phyloP scores from a whole-genome alignment of 2,113 vertebrate species.

The Prionailurus viverrinus region DNA sequence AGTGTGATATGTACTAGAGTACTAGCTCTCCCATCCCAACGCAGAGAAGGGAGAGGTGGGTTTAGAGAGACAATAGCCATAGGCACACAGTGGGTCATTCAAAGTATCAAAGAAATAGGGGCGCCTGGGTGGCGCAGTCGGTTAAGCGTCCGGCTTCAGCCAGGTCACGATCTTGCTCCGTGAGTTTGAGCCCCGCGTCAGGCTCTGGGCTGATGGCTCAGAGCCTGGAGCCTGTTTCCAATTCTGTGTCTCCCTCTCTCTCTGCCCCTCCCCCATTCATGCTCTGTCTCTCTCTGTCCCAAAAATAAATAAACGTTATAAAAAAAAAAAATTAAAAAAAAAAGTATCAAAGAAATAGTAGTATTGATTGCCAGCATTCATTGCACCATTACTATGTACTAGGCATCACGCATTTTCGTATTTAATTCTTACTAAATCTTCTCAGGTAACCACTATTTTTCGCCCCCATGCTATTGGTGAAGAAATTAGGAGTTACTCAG shows the following conservation, averaged over 20 bases:
- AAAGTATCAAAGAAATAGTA: neutral
- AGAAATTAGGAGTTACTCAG: neutral
- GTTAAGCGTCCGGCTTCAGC: too few species aligned
- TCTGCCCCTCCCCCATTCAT: too few species aligned
- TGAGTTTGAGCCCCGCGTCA: too few species aligned
- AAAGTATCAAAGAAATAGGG: neutral
- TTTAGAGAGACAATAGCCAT: neutral
- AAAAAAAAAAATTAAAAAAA: too few species aligned
- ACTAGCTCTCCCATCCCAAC: neutral
- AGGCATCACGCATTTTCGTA: neutral
- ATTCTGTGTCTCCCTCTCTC: too few species aligned
- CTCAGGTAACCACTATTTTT: neutral
- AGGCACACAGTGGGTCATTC: neutral
- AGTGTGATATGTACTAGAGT: neutral
- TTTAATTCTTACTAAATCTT: conserved; percentile 27
- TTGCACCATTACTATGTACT: neutral
- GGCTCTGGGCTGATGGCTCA: too few species aligned
- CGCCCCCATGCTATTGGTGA: neutral
- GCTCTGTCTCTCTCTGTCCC: too few species aligned
- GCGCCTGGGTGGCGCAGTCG: too few species aligned
- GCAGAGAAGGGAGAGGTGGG: neutral
- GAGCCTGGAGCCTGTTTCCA: too few species aligned
- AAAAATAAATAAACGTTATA: too few species aligned
- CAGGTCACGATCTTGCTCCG: too few species aligned
- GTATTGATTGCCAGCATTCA: neutral